phyloP scores from a whole-genome alignment of 2,888 invertebrate genomes.

The Lypha dubia region DNA sequence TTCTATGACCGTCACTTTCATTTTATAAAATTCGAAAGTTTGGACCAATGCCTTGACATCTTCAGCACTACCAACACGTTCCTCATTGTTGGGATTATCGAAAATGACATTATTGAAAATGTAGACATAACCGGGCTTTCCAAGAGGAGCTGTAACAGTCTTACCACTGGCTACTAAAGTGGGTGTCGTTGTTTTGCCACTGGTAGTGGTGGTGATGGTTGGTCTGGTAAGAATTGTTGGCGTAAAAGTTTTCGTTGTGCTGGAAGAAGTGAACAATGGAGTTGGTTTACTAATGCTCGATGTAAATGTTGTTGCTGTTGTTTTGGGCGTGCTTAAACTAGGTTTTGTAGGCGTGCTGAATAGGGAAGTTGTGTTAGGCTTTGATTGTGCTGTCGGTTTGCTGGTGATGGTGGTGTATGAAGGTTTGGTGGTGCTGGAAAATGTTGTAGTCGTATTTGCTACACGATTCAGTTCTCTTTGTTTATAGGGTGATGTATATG shows the following conservation, averaged over 20 bases:
- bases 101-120: conserved; percentile 81
- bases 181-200: conserved; percentile 26
- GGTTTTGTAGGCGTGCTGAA: conserved; percentile 39
- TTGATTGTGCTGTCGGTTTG: conserved; percentile 21
- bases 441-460: conserved; percentile 36
- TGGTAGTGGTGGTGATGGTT: conserved; percentile 18
- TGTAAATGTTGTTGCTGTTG: conserved; percentile 21
- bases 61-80: conserved; percentile 78
- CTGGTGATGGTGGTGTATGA: conserved; percentile 7
- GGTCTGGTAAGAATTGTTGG: conserved; percentile 43
- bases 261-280: conserved; percentile 66
- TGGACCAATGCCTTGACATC: conserved; percentile 78
- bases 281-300: conserved; percentile 62
- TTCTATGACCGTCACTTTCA: conserved; percentile 77
- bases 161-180: conserved; percentile 55
- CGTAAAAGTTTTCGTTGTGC: conserved; percentile 53
- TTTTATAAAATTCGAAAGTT: conserved; percentile 77
- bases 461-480: conserved; percentile 55
- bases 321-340: conserved; percentile 37
- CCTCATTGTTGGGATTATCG: conserved; percentile 77
- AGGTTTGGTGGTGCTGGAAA: conserved; percentile 32
- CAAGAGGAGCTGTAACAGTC: conserved; percentile 29
- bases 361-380: conserved; percentile 37
- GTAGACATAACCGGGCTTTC: conserved; percentile 78
- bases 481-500: conserved; percentile 62